Percentiles rank a stretch among this genome's conserved stretches.
phyloP scores from a whole-genome alignment of 1,140 invertebrate genomes.

The Brevipalpus yothersi region DNA sequence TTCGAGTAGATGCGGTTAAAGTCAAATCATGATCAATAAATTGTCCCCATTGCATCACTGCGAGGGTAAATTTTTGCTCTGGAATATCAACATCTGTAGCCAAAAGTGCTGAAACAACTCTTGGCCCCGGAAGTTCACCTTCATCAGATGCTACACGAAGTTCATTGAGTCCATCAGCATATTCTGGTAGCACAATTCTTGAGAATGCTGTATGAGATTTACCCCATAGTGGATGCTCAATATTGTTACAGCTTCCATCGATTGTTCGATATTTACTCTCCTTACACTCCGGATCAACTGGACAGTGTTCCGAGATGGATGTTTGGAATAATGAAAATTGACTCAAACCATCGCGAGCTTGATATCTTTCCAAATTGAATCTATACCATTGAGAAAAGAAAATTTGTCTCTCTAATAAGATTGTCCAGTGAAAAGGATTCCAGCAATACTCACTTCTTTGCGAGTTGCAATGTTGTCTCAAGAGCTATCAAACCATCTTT shows the following conservation, averaged over 20 bases:
- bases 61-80: conserved; percentile 24
- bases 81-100: conserved; percentile 11
- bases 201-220: conserved; percentile 18
- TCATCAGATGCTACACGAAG: conserved; percentile 3
- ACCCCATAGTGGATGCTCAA: conserved; percentile 26
- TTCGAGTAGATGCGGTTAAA: conserved; percentile 6
- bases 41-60: conserved; percentile 50
- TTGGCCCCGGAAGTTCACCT: conserved; percentile 11
- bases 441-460: not conserved
- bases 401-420: not conserved
- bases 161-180: conserved; percentile 18
- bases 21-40: conserved; percentile 11
- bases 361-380: conserved; percentile 3
- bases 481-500: conserved; percentile 7
- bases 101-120: conserved; percentile 10
- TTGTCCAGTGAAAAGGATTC: not conserved
- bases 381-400: not conserved
- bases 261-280: conserved; percentile 27
- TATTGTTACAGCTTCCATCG: conserved; percentile 50
- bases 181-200: conserved; percentile 19
- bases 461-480: conserved; percentile 6
- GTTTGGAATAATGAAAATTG: conserved; percentile 6
- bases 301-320: conserved; percentile 5
- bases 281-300: conserved; percentile 3
- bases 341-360: conserved; percentile 6